Evolutionary conservation across 2,797 vertebrate species (phyloP), one percentile per base, ranked within the genome.

Genomic region (Dallia pectoralis): DNA sequence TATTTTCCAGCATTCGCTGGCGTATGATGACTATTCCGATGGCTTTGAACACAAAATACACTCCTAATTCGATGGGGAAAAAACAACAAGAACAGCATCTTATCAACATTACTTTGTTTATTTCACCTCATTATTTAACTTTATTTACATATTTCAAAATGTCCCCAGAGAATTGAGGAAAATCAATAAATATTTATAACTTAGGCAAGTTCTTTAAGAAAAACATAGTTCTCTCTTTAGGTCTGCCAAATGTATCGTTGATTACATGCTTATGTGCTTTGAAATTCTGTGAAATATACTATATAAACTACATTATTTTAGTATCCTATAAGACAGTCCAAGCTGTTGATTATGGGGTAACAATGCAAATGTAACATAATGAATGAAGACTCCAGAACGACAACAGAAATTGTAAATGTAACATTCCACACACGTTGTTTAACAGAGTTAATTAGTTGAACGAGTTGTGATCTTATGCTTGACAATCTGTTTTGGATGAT

Each of bases 131-230:
- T 81, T 81, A 56, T 71, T 74, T 71, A 64, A 67, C 81, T 86
- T 89, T 87, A 87, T 86, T 88, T 83, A 82, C 82, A 89, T 81
- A 84, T 65, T 40, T 36, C 33, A 73, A 33, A 47, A 83, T 67
- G 18, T 80, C 87, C 83, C 85, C 87, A 82, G 72, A 80, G 74
- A 88, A 89, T 79, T 78, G 85, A 83, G 84, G 82, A 40, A 74
- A 90, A 82, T 78, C 84, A 88, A 83, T 82, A 84, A 78, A 77
- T 72, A 56, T 25, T 78, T 77, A 80, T 63, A 84, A 83, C 82
- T 79, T 32, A 74, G 61, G 71, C 70, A 74, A 80, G 77, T 69
- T n/a, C 49, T 12, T 79, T 62, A 78, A 44, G 47, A 8, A 73
- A 72, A 84, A 81, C 71, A 78, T 67, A 79, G 53, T 62, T 61